Evolutionary conservation across 2,888 invertebrate genomes (phyloP).

Genomic region (Lysandra coridon): DNA sequence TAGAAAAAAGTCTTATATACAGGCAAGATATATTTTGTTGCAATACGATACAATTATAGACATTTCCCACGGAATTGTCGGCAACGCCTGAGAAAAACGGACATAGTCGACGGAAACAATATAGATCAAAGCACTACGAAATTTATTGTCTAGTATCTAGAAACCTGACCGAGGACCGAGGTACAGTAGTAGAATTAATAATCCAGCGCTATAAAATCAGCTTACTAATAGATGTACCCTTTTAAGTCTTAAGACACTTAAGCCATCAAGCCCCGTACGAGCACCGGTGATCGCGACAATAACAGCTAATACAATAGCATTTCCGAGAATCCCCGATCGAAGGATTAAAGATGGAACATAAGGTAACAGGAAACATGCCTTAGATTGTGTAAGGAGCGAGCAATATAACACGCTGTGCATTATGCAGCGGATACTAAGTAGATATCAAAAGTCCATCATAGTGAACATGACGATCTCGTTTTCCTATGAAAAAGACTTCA

Average conservation of each 20-base stretch:
- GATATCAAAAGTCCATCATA: neutral
- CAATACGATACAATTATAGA: neutral
- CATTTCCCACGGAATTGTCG: neutral
- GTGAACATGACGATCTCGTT: neutral
- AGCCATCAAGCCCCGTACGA: too few relatives aligned
- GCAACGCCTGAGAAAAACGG: constrained; percentile 1
- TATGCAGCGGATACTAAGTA: neutral
- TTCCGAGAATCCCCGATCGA: too few relatives aligned
- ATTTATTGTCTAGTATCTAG: neutral
- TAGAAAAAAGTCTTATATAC: neutral
- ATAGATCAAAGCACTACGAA: neutral
- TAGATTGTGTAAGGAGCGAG: neutral
- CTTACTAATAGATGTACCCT: too few relatives aligned
- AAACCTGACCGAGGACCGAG: neutral
- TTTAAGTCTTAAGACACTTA: too few relatives aligned
- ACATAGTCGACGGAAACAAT: neutral
- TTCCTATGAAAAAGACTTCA: neutral
- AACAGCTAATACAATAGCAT: too few relatives aligned
- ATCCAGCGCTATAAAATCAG: too few relatives aligned
- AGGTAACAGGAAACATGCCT: neutral
- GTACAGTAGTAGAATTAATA: too few relatives aligned
- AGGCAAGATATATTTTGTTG: neutral
- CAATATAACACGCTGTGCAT: neutral
- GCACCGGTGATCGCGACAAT: too few relatives aligned
- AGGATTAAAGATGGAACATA: neutral